These are phyloP conservation scores for Apostichopus parvimensis DNA, from an alignment of 35 echinoderm and acorn worm species.

Conservation along the genomic window DNA sequence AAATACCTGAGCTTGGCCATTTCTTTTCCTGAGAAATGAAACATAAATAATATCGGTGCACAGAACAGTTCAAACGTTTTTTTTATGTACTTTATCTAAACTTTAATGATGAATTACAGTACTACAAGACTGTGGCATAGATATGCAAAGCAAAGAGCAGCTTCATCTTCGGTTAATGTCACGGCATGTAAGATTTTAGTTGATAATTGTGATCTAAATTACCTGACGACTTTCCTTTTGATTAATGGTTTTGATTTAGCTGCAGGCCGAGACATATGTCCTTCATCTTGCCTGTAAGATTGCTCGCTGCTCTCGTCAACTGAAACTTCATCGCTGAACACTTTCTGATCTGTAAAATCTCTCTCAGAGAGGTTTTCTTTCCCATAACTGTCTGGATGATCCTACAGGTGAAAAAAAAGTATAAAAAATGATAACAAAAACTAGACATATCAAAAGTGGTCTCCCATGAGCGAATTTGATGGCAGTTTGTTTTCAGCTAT, in stretches of 20 bases:
- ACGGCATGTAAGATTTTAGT: no score
- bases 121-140: no score
- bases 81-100: no score
- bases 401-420: neutral
- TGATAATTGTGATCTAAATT: no score
- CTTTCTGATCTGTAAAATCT: neutral
- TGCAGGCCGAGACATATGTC: neutral
- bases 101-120: no score
- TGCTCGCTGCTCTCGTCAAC: neutral
- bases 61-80: no score
- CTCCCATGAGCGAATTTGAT: no score
- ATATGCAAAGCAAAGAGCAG: no score
- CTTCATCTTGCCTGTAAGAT: neutral
- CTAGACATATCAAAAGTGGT: no score
- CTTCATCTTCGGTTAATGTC: no score
- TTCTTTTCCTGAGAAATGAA: constrained; percentile 63
- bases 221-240: constrained; percentile 59
- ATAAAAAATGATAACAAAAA: no score
- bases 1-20: constrained; percentile 83
- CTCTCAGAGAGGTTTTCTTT: constrained; percentile 16
- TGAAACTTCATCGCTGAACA: neutral
- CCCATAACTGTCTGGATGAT: constrained; percentile 17
- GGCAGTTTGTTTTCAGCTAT: no score
- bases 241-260: constrained; percentile 36
- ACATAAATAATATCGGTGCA: neutral